Evolutionary conservation across 2,888 invertebrate genomes (phyloP), one percentile per base, ranked within the genome.

Genomic region (Liopterus haemorrhoidalis): DNA sequence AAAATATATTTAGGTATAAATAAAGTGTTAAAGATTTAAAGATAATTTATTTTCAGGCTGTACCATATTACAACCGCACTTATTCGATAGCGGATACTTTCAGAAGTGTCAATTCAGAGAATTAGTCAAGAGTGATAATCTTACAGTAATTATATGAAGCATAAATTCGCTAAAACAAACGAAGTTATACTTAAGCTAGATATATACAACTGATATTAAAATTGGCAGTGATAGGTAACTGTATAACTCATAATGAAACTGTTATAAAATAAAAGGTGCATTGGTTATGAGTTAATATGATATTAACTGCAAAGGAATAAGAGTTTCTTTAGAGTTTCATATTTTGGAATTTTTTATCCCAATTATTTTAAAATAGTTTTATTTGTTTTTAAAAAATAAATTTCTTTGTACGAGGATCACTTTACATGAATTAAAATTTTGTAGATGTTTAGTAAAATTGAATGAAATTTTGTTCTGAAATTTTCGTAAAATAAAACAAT

Each of bases 31-130:
- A 35, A 22, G n/a, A 28, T 21, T 42, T 30, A 37, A 16, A 24
- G 31, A 40, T 18, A 19, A 30, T 40, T 33, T 31, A 30, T 24
- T 44, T 44, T 31, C 31, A 44, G 44, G 44, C 32, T 14, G 31
- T 22, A 25, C 44, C 44, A 24, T 21, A 15, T 31, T 44, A 32
- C 44, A 38, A 44, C 24, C 44, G 44, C 14, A 22, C 32, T 11
- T 15, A 27, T 32, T 45, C 45, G 14, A 12, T 39, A 25, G 45
- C 38, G 11, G 39, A 45, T 27, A 45, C 45, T 21, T 45, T 45
- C 24, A 45, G 25, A 27, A 45, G 45, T 39, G 33, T 24, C 15
- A 18, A 38, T 39, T 45, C 45, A 44, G 43, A 43, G n/a, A 36
- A 43, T 20, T 35, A 18, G 21, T 32, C 11, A 31, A 35, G 42